A percentile compares a stretch with the other conserved stretches of the same genome.
phyloP scores from a whole-genome alignment of 2,113 vertebrate genomes.

The Sebastes schlegelii region DNA sequence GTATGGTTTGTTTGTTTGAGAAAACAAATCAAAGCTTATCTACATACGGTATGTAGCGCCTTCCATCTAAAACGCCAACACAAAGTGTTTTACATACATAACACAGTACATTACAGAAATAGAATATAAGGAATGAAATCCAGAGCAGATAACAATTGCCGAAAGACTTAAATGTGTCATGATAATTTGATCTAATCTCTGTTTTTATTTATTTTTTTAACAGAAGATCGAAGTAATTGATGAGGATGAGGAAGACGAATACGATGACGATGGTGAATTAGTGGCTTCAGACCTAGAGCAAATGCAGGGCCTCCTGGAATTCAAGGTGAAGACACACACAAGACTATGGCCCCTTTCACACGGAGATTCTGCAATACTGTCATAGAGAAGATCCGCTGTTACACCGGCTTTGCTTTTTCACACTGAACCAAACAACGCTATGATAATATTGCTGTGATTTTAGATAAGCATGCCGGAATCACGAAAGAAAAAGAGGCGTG shows the following conservation, averaged over 20 bases:
- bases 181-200: neutral
- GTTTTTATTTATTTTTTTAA: slow-evolving; percentile 39
- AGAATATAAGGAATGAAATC: neutral
- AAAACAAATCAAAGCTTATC: neutral
- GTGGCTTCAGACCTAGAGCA: slow-evolving; percentile 92
- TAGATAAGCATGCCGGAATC: too few species aligned
- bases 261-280: slow-evolving; percentile 88
- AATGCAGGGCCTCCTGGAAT: slow-evolving; percentile 93
- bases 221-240: slow-evolving; percentile 97
- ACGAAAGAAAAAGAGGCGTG: too few species aligned
- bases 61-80: neutral
- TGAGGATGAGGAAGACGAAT: slow-evolving; percentile 81
- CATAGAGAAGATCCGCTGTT: too few species aligned
- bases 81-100: neutral
- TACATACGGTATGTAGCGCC: too few species aligned
- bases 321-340: slow-evolving; percentile 86
- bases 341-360: neutral
- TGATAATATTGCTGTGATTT: too few species aligned
- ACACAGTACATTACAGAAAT: neutral
- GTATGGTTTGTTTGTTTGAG: neutral
- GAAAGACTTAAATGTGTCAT: neutral
- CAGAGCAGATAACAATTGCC: neutral
- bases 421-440: too few species aligned
- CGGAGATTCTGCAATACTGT: too few species aligned
- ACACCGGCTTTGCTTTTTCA: too few species aligned